Base-by-base conservation (phyloP, 2,797 vertebrate species). In the Mus minutoides region DNA sequence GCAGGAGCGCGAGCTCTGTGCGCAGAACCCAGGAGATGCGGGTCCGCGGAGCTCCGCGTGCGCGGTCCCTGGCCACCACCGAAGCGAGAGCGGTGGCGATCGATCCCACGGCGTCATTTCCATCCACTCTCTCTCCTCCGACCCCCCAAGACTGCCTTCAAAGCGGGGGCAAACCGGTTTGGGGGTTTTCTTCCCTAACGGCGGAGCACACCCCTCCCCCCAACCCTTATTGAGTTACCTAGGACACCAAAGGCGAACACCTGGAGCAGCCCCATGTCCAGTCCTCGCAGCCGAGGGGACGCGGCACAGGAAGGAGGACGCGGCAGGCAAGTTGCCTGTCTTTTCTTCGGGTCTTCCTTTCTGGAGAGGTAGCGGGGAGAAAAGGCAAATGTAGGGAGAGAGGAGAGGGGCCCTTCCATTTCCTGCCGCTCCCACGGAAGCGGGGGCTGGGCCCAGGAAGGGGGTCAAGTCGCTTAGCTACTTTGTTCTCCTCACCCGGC, bases 231-330 rank as follows among this genome's bases (percentile, higher is more conserved):
- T 67, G 26, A 69, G 90, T 98, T 98, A 98, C 98, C 98, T 97
- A 98, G 94, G 97, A 98, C 97, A 73, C 97, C 91, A 97, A 97
- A 94, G 56, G 96, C 86, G 92, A 97, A 88, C 96, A 98, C 96
- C 96, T 94, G 96, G 93, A 98, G 94, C 79, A 79, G 87, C 84
- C 97, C 96, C 98, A 98, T 98, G 97, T 90, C 97, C n/a, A 24
- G 62, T 86, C 78, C 64, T 73, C 80, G 92, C 79, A 40, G 95
- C 83, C 46, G 71, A 26, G 60, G 46, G 62, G 54, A 60, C 85
- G 2, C 60, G 7, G 90, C 85, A 3, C 60, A 67, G 62, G 73
- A 75, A 13, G 43, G 76, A 69, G 87, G 62, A 40, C 82, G 56
- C 94, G 21, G 56, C 71, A 4, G 75, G 82, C 60, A 64, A 96